A percentile compares a stretch with the other conserved stretches of the same genome.
Evolutionary conservation across 2,113 vertebrate genomes (phyloP).

Genomic region (Ivindomyrus marchei): DNA sequence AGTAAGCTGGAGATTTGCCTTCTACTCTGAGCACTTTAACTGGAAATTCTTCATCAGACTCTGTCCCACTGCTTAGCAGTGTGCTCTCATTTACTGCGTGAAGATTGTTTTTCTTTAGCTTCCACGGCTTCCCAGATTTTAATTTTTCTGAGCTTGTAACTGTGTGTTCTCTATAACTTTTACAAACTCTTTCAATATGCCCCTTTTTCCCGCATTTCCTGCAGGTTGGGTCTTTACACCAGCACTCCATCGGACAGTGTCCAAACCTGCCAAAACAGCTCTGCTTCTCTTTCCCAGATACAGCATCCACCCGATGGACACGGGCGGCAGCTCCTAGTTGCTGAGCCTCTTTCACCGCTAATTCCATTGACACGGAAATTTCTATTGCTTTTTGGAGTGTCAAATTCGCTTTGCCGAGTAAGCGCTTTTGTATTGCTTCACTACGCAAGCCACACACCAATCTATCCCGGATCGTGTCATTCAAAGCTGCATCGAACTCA

Average conservation of each 20-base stretch:
- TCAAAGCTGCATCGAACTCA: slow-evolving; percentile 17
- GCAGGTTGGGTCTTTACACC: background rate
- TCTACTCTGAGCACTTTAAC: background rate
- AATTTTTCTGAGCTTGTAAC: background rate
- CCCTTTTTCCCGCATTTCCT: background rate
- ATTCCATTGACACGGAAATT: slow-evolving; percentile 17
- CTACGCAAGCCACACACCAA: slow-evolving; percentile 20
- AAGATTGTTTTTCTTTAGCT: background rate
- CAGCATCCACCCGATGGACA: background rate
- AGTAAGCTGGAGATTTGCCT: background rate
- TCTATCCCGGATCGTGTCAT: slow-evolving; percentile 18
- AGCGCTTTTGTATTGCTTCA: slow-evolving; percentile 15
- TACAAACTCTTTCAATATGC: slow-evolving; percentile 6
- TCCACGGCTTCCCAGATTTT: background rate
- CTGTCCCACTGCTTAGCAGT: background rate
- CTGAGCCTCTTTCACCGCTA: slow-evolving; percentile 11
- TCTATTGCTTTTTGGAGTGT: slow-evolving; percentile 24
- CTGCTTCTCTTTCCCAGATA: background rate
- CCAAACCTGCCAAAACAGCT: background rate
- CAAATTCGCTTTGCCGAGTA: slow-evolving; percentile 14
- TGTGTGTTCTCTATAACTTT: background rate
- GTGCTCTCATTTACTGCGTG: background rate
- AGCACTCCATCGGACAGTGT: background rate
- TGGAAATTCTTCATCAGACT: background rate
- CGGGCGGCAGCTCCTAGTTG: background rate